Conservation (phyloP, 1,140 invertebrate genomes). For the Drosophila punjabiensis region DNA sequence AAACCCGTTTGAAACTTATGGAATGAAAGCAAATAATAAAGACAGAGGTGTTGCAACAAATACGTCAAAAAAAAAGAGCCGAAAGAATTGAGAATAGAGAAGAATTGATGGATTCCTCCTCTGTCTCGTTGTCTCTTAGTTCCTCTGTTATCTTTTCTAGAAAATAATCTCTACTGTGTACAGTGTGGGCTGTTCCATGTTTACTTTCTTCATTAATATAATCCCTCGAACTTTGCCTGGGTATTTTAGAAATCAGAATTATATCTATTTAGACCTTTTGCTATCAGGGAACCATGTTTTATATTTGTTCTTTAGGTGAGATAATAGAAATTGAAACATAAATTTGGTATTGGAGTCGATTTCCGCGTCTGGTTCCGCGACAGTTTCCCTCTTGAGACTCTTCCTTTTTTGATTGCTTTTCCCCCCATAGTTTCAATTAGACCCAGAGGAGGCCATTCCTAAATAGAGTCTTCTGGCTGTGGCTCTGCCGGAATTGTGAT, state of each 20-base stretch:
- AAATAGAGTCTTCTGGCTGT: slow-evolving; percentile 16
- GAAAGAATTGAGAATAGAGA: slow-evolving; percentile 1
- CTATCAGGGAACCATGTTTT: slow-evolving; percentile 25
- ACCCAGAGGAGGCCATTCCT: slow-evolving; percentile 24
- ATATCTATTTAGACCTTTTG: slow-evolving; percentile 7
- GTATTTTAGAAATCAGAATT: slow-evolving; percentile 2
- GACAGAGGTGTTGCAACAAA: slow-evolving; percentile 25
- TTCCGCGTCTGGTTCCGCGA: slow-evolving; percentile 16
- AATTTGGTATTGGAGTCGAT: slow-evolving; percentile 22
- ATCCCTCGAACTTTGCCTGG: slow-evolving; percentile 12
- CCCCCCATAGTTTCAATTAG: slow-evolving; percentile 41
- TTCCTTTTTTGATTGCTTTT: slow-evolving; percentile 34
- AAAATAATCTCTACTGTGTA: slow-evolving; percentile 2
- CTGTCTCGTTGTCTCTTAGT: neutral
- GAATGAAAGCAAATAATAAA: slow-evolving; percentile 45
- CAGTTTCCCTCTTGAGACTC: slow-evolving; percentile 43
- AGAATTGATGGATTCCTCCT: slow-evolving; percentile 21
- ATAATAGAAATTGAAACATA: slow-evolving; percentile 29
- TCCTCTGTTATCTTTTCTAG: slow-evolving; percentile 12
- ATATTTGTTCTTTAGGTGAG: slow-evolving; percentile 4
- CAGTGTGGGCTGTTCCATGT: slow-evolving; percentile 15
- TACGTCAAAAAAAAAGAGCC: slow-evolving; percentile 1
- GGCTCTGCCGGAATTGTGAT: slow-evolving; percentile 34
- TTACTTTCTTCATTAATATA: slow-evolving; percentile 31
- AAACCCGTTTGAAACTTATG: slow-evolving; percentile 44